A percentile compares a stretch with the other conserved stretches of the same genome.
phyloP scores from a whole-genome alignment of 35 echinoderm and acorn worm species.

The Acanthaster planci region DNA sequence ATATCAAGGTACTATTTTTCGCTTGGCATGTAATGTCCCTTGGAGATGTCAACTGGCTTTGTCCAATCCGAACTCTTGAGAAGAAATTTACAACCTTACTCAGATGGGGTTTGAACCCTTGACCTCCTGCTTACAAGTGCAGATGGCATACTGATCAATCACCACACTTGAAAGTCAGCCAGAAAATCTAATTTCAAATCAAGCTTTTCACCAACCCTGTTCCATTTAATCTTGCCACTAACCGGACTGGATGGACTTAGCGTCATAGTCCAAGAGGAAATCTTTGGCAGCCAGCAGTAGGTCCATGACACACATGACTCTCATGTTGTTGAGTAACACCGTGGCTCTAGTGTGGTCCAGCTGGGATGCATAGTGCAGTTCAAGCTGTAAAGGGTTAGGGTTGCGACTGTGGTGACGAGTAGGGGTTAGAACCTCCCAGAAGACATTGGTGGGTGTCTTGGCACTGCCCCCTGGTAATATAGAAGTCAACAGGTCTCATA shows the following conservation, averaged over 20 bases:
- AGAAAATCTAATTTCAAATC: too few relatives aligned
- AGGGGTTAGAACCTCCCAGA: constrained; percentile 84
- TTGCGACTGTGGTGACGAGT: constrained; percentile 85
- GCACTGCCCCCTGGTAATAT: constrained; percentile 10
- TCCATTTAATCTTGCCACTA: background rate
- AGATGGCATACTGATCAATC: too few relatives aligned
- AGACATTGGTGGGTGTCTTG: constrained; percentile 61
- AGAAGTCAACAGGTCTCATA: background rate
- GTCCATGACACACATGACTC: constrained; percentile 92
- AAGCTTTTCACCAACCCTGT: too few relatives aligned
- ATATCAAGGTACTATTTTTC: too few relatives aligned
- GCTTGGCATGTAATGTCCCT: too few relatives aligned
- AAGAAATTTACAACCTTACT: too few relatives aligned
- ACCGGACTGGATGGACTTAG: constrained; percentile 37
- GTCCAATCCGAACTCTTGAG: too few relatives aligned
- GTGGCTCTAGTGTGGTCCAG: constrained; percentile 70
- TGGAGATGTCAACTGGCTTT: too few relatives aligned
- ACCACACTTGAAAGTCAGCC: too few relatives aligned
- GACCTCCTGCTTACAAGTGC: too few relatives aligned
- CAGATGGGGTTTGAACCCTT: too few relatives aligned
- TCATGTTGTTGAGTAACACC: constrained; percentile 94
- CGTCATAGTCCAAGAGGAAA: constrained; percentile 86
- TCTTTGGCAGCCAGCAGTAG: constrained; percentile 83
- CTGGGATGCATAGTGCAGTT: constrained; percentile 80
- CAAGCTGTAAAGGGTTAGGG: constrained; percentile 88